Evolutionary conservation across 2,888 invertebrate genomes (phyloP), one percentile per base, ranked within the genome.

Genomic region (Helobdella robusta): DNA sequence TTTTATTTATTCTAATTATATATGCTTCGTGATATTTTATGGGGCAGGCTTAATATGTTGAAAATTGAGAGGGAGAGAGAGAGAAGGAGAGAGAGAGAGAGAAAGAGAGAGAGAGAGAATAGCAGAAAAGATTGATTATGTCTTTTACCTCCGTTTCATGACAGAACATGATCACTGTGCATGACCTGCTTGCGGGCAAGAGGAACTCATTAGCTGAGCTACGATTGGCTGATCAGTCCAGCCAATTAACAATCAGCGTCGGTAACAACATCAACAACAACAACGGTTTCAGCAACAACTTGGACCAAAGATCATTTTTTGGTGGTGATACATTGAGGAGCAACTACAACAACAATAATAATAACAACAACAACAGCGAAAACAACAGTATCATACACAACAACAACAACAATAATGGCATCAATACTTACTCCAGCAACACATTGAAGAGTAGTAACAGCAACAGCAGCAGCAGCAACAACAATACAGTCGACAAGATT

Each of bases 401-500:
- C 4, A 34, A 6, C 6, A 34, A n/a, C 6, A 34, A 20, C 58
- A 58, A 32, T 32, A 59, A 34, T 20, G 36, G 4, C 28, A 25
- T 2, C 2, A 15, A 4, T 32, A 15, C 5, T 6, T n/a, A 2
- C 11, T 5, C n/a, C 32, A 30, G 25, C 50, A 48, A 50, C 62
- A n/a, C n/a, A n/a, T n/a, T n/a, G n/a, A n/a, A 56, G 25, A 56
- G 28, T 32, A 56, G 28, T 32, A 56, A 18, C 56, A 56, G 48
- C 62, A 48, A 46, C 62, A 48, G 30, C 8, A 28, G 18, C 46
- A 61, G 30, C n/a, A n/a, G 15, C 3, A 48, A 34, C 50, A 30
- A 20, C 62, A 34, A 48, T 50, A 91, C 91, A 78, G 73, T 75
- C 73, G 75, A 92, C 80, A 90, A 92, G 84, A 92, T 98, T 81